Conservation (phyloP, 2,888 invertebrate species). For the Odontocolon sp. region DNA sequence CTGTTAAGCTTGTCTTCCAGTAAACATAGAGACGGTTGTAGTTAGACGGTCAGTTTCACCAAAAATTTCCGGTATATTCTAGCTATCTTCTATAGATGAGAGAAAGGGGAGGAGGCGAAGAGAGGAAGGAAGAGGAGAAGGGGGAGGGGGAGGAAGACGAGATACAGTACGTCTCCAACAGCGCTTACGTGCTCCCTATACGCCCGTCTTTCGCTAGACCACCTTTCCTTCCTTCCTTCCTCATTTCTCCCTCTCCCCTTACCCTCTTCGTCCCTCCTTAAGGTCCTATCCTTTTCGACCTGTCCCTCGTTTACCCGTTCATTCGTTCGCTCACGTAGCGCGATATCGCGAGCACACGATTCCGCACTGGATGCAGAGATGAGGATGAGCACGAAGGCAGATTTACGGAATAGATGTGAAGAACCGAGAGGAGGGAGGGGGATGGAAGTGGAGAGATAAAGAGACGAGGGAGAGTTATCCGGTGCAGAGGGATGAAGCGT, state of each 20-base stretch:
- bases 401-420: conserved; percentile 35
- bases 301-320: conserved; percentile 55
- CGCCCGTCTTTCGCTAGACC: conserved; percentile 48
- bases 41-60: too few relatives aligned
- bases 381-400: conserved; percentile 12
- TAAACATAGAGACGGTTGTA: too few relatives aligned
- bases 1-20: too few relatives aligned
- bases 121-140: conserved; percentile 32
- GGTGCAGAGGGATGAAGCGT: conserved; percentile 53
- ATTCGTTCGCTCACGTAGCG: conserved; percentile 59
- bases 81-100: conserved; percentile 26
- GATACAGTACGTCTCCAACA: conserved; percentile 51
- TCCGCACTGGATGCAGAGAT: conserved; percentile 34
- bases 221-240: conserved; percentile 30
- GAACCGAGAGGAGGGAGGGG: conserved; percentile 12
- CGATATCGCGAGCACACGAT: conserved; percentile 60
- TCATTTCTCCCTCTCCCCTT: conserved; percentile 29
- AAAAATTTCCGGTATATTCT: conserved; percentile 27
- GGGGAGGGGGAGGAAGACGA: conserved; percentile 34
- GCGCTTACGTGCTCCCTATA: conserved; percentile 58
- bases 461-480: conserved; percentile 58
- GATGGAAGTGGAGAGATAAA: conserved; percentile 47
- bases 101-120: conserved; percentile 28
- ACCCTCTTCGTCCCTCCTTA: conserved; percentile 20
- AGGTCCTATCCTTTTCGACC: conserved; percentile 11